A percentile compares a stretch with the other conserved stretches of the same genome.
Conservation (phyloP, 2,797 vertebrate species). For the Sparidentex hasta region DNA sequence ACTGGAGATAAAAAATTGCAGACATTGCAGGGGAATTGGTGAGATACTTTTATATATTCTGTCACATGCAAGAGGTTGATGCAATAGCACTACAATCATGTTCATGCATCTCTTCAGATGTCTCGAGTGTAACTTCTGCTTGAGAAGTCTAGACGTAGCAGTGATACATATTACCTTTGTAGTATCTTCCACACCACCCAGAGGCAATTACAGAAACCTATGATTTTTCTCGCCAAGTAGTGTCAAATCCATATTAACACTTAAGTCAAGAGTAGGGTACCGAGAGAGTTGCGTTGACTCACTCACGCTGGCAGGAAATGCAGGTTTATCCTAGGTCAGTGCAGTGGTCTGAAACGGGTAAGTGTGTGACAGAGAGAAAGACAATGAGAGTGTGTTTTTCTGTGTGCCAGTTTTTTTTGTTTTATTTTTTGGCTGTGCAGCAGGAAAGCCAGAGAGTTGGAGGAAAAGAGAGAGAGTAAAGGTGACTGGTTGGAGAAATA, state of each 20-base stretch:
- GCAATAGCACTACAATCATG: neutral
- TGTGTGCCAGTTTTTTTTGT: conserved; percentile 33
- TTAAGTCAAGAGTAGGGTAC: conserved; percentile 1
- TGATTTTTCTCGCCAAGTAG: conserved; percentile 2
- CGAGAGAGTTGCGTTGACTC: neutral
- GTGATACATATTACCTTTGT: neutral
- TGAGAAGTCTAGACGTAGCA: neutral
- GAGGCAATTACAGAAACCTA: neutral
- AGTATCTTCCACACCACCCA: neutral
- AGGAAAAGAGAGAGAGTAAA: conserved; percentile 34
- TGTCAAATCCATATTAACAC: conserved; percentile 17
- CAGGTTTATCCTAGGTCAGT: conserved; percentile 30
- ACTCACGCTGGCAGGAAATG: conserved; percentile 28
- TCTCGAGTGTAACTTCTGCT: neutral
- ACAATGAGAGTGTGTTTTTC: conserved; percentile 27
- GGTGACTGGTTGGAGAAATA: conserved; percentile 30
- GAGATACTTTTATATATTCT: neutral
- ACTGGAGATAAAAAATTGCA: neutral
- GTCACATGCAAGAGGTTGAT: neutral
- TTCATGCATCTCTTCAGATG: neutral
- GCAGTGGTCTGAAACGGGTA: conserved; percentile 11
- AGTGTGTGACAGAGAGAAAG: neutral
- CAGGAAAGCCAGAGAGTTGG: conserved; percentile 39
- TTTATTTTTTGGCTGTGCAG: conserved; percentile 25
- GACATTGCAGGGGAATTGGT: neutral